Evolutionary conservation across 1,140 invertebrate genomes (phyloP).

Genomic region (Heliconius nattereri): DNA sequence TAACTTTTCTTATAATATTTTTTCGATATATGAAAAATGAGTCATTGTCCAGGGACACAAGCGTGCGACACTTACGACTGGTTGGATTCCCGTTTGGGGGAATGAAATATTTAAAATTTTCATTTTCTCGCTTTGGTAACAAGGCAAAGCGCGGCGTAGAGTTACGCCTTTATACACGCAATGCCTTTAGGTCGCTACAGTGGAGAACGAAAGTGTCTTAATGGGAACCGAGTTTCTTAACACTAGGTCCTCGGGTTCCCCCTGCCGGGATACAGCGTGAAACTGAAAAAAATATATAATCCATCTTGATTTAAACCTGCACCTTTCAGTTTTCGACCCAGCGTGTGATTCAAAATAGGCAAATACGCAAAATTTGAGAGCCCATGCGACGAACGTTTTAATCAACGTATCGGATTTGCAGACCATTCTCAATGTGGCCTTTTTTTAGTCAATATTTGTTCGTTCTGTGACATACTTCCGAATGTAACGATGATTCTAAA

Average conservation of each 20-base stretch:
- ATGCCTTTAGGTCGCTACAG: not conserved
- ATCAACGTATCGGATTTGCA: conserved; percentile 4
- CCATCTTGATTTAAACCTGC: not conserved
- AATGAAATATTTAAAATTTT: not conserved
- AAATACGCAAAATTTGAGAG: not conserved
- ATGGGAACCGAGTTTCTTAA: too few relatives aligned
- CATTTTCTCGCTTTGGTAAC: not conserved
- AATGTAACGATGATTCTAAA: not conserved
- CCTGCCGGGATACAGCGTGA: not conserved
- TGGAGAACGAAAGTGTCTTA: not conserved
- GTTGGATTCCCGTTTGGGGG: not conserved
- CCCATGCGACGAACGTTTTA: not conserved
- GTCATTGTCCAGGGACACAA: too few relatives aligned
- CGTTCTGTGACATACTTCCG: not conserved
- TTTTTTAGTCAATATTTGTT: not conserved
- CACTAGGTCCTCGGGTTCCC: not conserved
- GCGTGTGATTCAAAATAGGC: too few relatives aligned
- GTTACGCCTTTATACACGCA: not conserved
- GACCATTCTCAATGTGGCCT: not conserved
- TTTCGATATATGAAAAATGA: not conserved
- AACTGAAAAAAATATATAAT: not conserved
- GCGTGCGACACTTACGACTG: not conserved
- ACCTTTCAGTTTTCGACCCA: not conserved
- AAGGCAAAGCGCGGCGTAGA: not conserved
- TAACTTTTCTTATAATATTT: not conserved